A percentile compares a stretch with the other conserved stretches of the same genome.
Evolutionary conservation across 1,140 invertebrate species (phyloP).

Genomic region (Arion vulgaris): DNA sequence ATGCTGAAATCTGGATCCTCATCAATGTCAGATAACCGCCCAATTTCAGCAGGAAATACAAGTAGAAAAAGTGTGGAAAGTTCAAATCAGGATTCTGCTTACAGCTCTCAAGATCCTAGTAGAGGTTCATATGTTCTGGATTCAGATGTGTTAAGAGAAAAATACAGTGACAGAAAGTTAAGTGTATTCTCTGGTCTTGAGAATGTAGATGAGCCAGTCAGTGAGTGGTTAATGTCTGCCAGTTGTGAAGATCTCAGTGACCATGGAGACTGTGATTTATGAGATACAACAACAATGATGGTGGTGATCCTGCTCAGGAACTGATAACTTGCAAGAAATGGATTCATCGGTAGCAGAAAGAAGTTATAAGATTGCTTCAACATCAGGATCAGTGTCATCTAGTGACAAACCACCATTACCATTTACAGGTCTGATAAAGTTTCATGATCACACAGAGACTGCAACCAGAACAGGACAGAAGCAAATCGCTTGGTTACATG

Average conservation of each 20-base stretch:
- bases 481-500: slow-evolving; percentile 57
- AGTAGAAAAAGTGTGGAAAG: background rate
- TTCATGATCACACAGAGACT: slow-evolving; percentile 50
- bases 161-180: slow-evolving; percentile 10
- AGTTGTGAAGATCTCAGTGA: slow-evolving; percentile 66
- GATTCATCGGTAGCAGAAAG: background rate
- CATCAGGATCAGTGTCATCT: slow-evolving; percentile 38
- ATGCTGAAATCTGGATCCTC: background rate
- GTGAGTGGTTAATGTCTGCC: slow-evolving; percentile 54
- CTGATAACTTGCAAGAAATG: background rate
- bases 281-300: slow-evolving; percentile 36
- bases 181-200: background rate
- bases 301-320: slow-evolving; percentile 8
- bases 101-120: background rate
- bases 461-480: slow-evolving; percentile 36
- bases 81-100: background rate
- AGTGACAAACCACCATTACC: slow-evolving; percentile 53
- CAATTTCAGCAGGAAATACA: background rate
- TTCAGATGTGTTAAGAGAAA: background rate
- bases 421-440: slow-evolving; percentile 57
- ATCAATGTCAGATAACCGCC: background rate
- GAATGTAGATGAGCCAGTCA: slow-evolving; percentile 21
- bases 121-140: background rate
- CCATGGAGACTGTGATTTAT: slow-evolving; percentile 53
- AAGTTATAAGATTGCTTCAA: background rate